Evolutionary conservation across 1,140 invertebrate species (phyloP), one percentile per base, ranked within the genome.

Genomic region (Dryas iulia): DNA sequence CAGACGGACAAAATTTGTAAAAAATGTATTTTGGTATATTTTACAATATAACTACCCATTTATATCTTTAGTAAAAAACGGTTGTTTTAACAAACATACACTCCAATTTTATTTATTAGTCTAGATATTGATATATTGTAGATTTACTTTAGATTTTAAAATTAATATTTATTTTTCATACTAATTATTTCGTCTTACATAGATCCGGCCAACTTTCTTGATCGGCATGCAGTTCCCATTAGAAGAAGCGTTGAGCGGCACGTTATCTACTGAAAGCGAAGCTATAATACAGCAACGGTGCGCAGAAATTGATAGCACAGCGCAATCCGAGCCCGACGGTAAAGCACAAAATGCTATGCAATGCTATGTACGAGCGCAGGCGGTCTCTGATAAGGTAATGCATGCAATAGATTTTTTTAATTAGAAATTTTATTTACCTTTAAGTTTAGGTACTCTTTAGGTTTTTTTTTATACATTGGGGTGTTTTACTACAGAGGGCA

Each of bases 131-230:
- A n/a, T n/a, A n/a, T n/a, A n/a, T 28, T 28, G 26, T 28, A 28
- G 6, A 28, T 28, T 28, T 3, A 28, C 26, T 28, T 28, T 28
- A 28, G 26, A 28, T 3, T 28, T 28, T n/a, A n/a, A 2, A 39
- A n/a, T 1, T 39, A 39, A 39, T 18, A 21, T 47, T 18, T 21
- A 11, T 47, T 47, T 18, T 47, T 2, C 10, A 47, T 21, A 21
- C 21, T 18, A 47, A 47, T 21, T 10, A 47, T 47, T 47, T 5
- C 21, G 18, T 47, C 39, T 6, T 65, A 57, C 69, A 2, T 71
- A 90, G 87, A 81, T 90, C 6, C 77, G 86, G 18, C 87, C 87
- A 23, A 82, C 84, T 6, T 80, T 85, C 56, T 68, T 90, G 7
- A 82, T 85, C n/a, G 81, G 82, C 14, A 72, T 87, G 63, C 73